A percentile compares a stretch with the other conserved stretches of the same genome.
These are phyloP conservation scores for Portunus trituberculatus DNA, from an alignment of 1,140 invertebrate genomes.

Conservation along the genomic window DNA sequence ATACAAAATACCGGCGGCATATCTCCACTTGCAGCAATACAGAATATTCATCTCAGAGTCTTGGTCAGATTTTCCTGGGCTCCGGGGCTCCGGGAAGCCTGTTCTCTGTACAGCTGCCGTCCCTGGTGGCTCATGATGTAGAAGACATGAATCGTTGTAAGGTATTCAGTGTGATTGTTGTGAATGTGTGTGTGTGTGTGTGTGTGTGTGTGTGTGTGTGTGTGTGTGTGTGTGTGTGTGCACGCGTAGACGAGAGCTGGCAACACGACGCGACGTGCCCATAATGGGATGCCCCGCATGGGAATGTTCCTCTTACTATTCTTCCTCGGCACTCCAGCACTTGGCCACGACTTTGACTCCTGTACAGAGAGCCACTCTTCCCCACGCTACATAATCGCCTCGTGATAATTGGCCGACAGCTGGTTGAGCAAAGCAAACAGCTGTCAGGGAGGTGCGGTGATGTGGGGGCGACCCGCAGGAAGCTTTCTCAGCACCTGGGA, in stretches of 20 bases:
- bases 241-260: neutral
- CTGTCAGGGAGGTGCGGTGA: neutral
- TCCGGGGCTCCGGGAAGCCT: no score
- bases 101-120: no score
- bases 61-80: no score
- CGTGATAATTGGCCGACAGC: slow-evolving; percentile 38
- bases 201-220: slow-evolving; percentile 20
- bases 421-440: slow-evolving; percentile 34
- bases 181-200: slow-evolving; percentile 3
- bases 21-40: no score
- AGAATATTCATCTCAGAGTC: no score
- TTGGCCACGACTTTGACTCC: slow-evolving; percentile 38
- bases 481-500: slow-evolving; percentile 48
- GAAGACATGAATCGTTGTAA: no score
- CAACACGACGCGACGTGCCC: slow-evolving; percentile 54
- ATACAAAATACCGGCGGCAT: no score
- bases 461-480: neutral
- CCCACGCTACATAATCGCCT: slow-evolving; percentile 40
- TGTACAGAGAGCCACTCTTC: neutral
- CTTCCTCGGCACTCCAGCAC: slow-evolving; percentile 31
- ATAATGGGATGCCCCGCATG: slow-evolving; percentile 64
- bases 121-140: no score
- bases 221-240: neutral
- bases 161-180: no score
- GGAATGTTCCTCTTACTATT: slow-evolving; percentile 52